Percentiles rank a stretch among this genome's conserved stretches.
phyloP scores from a whole-genome alignment of 1,140 invertebrate genomes.

The Vanessa tameamea region DNA sequence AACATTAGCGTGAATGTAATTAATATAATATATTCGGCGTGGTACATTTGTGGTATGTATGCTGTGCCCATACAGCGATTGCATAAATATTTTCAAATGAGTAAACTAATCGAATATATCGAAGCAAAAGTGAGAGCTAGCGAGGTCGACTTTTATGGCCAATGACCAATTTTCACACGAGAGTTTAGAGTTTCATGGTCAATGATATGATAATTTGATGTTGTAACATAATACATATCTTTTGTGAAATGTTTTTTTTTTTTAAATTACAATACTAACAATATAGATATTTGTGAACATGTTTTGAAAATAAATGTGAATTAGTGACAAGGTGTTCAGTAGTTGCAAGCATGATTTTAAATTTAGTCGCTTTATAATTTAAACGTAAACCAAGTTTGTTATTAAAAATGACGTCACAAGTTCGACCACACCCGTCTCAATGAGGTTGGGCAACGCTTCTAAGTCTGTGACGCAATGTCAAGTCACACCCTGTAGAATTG shows the following conservation, averaged over 20 bases:
- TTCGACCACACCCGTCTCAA: slow-evolving; percentile 40
- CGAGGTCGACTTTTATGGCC: slow-evolving; percentile 43
- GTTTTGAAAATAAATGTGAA: neutral
- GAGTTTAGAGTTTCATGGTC: slow-evolving; percentile 48
- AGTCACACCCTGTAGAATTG: slow-evolving; percentile 40
- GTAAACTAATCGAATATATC: slow-evolving; percentile 15
- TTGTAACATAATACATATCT: slow-evolving; percentile 49
- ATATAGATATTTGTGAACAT: neutral
- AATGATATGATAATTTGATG: slow-evolving; percentile 62
- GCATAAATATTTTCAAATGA: slow-evolving; percentile 26
- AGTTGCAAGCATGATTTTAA: too few species aligned
- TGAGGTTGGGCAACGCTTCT: slow-evolving; percentile 37
- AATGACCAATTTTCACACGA: slow-evolving; percentile 32
- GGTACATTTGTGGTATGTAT: neutral
- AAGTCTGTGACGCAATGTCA: slow-evolving; percentile 41
- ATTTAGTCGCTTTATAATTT: too few species aligned
- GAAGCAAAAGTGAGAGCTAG: slow-evolving; percentile 56
- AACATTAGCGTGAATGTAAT: slow-evolving; percentile 16
- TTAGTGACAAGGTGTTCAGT: too few species aligned
- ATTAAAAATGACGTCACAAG: slow-evolving; percentile 19
- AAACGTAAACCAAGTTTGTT: slow-evolving; percentile 3
- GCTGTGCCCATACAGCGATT: neutral
- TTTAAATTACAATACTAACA: neutral
- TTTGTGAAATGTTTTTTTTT: slow-evolving; percentile 32
- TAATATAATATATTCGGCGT: slow-evolving; percentile 9